These are phyloP conservation scores for Neotoma lepida DNA, from an alignment of 2,113 vertebrate species.

Conservation along the genomic window DNA sequence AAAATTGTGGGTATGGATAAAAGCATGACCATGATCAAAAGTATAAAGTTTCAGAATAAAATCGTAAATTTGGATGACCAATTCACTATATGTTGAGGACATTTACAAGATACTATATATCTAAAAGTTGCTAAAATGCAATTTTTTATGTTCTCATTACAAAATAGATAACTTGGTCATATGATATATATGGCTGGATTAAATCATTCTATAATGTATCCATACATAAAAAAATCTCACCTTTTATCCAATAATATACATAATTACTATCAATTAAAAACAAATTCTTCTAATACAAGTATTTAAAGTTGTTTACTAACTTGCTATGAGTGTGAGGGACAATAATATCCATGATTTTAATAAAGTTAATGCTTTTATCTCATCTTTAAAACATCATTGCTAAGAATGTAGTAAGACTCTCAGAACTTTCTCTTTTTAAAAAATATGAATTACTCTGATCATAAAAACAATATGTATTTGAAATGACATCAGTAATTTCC, in stretches of 20 bases:
- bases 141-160: not conserved
- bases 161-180: not conserved
- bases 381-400: too few species aligned
- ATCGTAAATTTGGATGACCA: not conserved
- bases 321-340: too few species aligned
- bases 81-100: not conserved
- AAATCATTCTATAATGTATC: not conserved
- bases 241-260: not conserved
- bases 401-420: too few species aligned
- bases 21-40: not conserved
- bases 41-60: not conserved
- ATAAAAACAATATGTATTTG: too few species aligned
- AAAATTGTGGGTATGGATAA: too few species aligned
- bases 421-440: too few species aligned
- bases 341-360: too few species aligned
- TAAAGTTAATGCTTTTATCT: too few species aligned
- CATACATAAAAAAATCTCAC: not conserved
- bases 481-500: too few species aligned
- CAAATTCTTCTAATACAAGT: too few species aligned
- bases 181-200: not conserved
- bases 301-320: too few species aligned
- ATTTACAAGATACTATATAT: not conserved
- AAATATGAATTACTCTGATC: too few species aligned
- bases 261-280: not conserved
- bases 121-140: not conserved